These are phyloP conservation scores for Chrysoperla carnea DNA, from an alignment of 1,140 invertebrate genomes.

Conservation along the genomic window DNA sequence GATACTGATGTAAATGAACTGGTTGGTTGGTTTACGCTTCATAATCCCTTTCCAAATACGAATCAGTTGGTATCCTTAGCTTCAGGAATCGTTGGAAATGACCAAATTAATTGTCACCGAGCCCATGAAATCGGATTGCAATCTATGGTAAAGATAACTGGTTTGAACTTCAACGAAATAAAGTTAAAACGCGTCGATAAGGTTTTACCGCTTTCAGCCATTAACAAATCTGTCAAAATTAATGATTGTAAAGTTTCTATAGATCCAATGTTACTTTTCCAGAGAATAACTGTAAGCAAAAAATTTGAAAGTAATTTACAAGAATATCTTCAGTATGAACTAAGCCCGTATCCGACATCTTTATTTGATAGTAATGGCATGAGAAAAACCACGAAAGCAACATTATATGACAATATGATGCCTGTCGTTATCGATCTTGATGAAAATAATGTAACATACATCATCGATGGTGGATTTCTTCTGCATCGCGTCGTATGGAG, in stretches of 20 bases:
- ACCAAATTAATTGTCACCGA: constrained; percentile 12
- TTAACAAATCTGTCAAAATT: constrained; percentile 8
- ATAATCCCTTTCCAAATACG: constrained; percentile 13
- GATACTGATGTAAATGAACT: constrained; percentile 8
- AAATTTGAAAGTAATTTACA: constrained; percentile 12
- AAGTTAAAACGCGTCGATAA: constrained; percentile 9
- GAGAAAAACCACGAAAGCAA: constrained; percentile 19
- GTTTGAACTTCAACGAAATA: constrained; percentile 14
- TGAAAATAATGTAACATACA: constrained; percentile 17
- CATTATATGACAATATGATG: constrained; percentile 17
- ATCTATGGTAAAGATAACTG: constrained; percentile 12
- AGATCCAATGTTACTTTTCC: constrained; percentile 21
- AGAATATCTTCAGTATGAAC: constrained; percentile 21
- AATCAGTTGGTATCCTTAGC: constrained; percentile 14
- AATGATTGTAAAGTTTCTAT: constrained; percentile 16
- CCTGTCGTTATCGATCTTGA: constrained; percentile 13
- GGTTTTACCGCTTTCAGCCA: constrained; percentile 11
- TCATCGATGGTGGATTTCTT: constrained; percentile 16
- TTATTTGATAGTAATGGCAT: constrained; percentile 22
- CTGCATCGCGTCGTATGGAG: constrained; percentile 12
- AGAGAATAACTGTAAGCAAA: constrained; percentile 19
- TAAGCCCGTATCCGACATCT: constrained; percentile 19
- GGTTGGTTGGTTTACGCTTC: constrained; percentile 10
- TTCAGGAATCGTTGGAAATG: constrained; percentile 10
- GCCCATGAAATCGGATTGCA: constrained; percentile 13